Base-by-base conservation (phyloP, 2,113 vertebrate species). In the Phalacrocorax pelagicus region DNA sequence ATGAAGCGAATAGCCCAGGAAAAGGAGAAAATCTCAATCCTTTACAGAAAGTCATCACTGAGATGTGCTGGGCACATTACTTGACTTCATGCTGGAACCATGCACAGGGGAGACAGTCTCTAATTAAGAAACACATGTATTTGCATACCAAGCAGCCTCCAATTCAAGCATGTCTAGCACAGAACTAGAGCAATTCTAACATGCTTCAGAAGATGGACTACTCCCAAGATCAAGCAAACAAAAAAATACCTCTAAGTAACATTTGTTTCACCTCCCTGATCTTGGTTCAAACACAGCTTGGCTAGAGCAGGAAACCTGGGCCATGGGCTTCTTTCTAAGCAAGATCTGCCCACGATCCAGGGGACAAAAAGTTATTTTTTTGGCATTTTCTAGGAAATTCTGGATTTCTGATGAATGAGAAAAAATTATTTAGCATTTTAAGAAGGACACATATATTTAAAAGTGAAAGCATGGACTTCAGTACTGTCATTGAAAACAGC, bases 41-140 rank as follows among this genome's bases (percentile, higher is more conserved):
- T 78, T 32, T 14, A 21, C 0, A 0, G 51, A 30, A n/a, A 83
- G 32, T 26, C 32, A 34, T 23, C 1, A 0, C 19, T 54, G n/a
- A 58, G 34, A 19, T 36, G 49, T 30, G 38, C 11, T 9, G 4
- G 26, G 44, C 12, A 17, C 16, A 11, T 32, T 12, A 19, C 4
- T 23, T 24, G 30, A 20, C 30, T 44, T 86, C 9, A 5, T 6
- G 61, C 19, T 49, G 59, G 47, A 73, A 29, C 54, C 38, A 10
- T 3, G 10, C 40, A 19, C 34, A 19, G 36, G 49, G n/a, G 11
- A 63, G 11, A 42, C 4, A 8, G 61, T 18, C 21, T 46, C 36
- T 46, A 57, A 61, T 24, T 22, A 49, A 38, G n/a, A 52, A 19
- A 19, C 11, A 77, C 15, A 20, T 4, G 13, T 36, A 49, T n/a